These are phyloP conservation scores for Pteronotus mesoamericanus DNA, from an alignment of 2,797 vertebrate species.

Conservation along the genomic window DNA sequence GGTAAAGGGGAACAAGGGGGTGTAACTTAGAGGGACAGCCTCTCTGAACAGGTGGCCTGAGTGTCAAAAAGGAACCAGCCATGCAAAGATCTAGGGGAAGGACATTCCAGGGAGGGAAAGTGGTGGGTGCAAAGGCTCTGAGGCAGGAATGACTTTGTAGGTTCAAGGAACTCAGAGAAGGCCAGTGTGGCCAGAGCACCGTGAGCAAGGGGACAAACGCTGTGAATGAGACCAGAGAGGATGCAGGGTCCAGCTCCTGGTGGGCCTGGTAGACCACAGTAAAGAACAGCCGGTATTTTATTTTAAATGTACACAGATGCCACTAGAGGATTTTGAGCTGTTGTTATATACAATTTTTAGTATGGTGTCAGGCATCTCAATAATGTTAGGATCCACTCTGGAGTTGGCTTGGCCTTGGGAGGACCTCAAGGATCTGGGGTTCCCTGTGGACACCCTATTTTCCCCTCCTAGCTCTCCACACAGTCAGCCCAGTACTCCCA, in stretches of 20 bases:
- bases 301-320: background rate
- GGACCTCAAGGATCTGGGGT: background rate
- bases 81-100: background rate
- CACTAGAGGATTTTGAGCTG: background rate
- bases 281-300: background rate
- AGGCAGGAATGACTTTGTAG: background rate
- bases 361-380: background rate
- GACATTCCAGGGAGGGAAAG: background rate
- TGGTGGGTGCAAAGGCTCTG: background rate
- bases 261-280: background rate
- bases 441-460: rapidly evolving
- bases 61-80: background rate
- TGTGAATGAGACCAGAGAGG: background rate
- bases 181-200: background rate
- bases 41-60: background rate
- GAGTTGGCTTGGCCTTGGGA: background rate
- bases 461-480: slow-evolving; percentile 80
- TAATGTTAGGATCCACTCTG: background rate
- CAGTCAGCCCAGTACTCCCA: slow-evolving; percentile 86
- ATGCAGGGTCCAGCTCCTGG: background rate
- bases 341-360: background rate
- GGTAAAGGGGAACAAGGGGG: background rate
- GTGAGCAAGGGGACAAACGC: background rate
- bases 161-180: background rate
- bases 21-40: slow-evolving; percentile 3